These are phyloP conservation scores for Puma concolor DNA, from an alignment of 2,113 vertebrate genomes.

Conservation along the genomic window DNA sequence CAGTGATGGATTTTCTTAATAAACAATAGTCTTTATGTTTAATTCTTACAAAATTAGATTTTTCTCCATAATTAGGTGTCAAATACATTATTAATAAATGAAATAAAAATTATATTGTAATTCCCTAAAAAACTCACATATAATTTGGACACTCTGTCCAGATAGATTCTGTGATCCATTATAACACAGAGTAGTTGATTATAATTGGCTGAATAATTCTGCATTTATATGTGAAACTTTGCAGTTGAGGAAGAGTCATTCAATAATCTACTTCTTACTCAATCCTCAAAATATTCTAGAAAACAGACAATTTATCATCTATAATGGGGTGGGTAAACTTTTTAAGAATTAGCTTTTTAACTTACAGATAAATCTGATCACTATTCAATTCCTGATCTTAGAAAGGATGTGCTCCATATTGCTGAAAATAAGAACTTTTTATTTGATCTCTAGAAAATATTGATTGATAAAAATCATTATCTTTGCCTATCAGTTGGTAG, in stretches of 20 bases:
- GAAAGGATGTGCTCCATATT: constrained; percentile 32
- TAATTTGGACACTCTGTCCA: neutral
- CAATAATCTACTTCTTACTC: neutral
- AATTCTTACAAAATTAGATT: constrained; percentile 10
- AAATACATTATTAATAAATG: neutral
- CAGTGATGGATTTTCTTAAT: neutral
- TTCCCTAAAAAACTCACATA: neutral
- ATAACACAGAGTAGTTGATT: neutral
- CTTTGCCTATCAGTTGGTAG: neutral
- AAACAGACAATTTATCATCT: neutral
- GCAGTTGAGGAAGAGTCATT: neutral
- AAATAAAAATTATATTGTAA: constrained; percentile 29
- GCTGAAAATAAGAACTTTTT: constrained; percentile 13
- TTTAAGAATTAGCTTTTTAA: neutral
- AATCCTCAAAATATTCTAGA: neutral
- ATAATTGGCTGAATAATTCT: neutral
- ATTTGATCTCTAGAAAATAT: neutral
- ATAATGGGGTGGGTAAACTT: neutral
- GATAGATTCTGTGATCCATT: neutral
- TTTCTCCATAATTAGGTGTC: neutral
- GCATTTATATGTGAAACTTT: constrained; percentile 17
- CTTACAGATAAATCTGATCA: neutral
- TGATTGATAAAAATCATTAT: neutral
- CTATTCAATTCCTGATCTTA: constrained; percentile 16
- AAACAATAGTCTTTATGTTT: neutral